phyloP scores from a whole-genome alignment of 2,888 invertebrate genomes.

The Ethmia dodecea region DNA sequence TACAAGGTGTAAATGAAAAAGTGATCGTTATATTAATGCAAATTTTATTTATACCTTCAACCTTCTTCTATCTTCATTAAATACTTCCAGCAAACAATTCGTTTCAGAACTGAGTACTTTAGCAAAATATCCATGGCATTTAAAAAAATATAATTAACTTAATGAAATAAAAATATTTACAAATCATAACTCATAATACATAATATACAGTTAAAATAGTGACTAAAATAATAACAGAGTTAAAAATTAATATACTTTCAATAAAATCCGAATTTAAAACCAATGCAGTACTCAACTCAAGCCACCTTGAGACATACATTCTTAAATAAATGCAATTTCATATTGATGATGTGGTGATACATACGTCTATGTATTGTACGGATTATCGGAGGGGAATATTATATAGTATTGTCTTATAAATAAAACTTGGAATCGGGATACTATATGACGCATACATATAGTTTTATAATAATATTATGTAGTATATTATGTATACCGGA shows the following conservation, averaged over 20 bases:
- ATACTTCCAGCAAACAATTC: conserved; percentile 63
- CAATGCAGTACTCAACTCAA: conserved; percentile 38
- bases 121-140: conserved; percentile 68
- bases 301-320: conserved; percentile 34
- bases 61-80: conserved; percentile 65
- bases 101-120: conserved; percentile 59
- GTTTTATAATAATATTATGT: conserved; percentile 17
- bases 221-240: conserved; percentile 64
- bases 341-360: conserved; percentile 22
- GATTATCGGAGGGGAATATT: conserved; percentile 53
- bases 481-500: conserved; percentile 11
- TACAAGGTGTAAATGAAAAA: conserved; percentile 15
- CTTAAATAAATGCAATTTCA: conserved; percentile 44
- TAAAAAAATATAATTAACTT: conserved; percentile 64
- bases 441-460: conserved; percentile 14
- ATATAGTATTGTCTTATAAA: conserved; percentile 27
- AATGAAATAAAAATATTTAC: conserved; percentile 68
- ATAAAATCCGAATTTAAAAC: conserved; percentile 43
- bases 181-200: conserved; percentile 67
- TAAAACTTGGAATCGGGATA: conserved; percentile 30
- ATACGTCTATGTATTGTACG: conserved; percentile 25
- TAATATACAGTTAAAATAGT: conserved; percentile 74
- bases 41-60: conserved; percentile 72
- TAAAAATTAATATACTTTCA: conserved; percentile 50
- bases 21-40: conserved; percentile 40